A percentile compares a stretch with the other conserved stretches of the same genome.
These are phyloP conservation scores for Darevskia nairensis DNA, from an alignment of 2,797 vertebrate genomes.

Conservation along the genomic window DNA sequence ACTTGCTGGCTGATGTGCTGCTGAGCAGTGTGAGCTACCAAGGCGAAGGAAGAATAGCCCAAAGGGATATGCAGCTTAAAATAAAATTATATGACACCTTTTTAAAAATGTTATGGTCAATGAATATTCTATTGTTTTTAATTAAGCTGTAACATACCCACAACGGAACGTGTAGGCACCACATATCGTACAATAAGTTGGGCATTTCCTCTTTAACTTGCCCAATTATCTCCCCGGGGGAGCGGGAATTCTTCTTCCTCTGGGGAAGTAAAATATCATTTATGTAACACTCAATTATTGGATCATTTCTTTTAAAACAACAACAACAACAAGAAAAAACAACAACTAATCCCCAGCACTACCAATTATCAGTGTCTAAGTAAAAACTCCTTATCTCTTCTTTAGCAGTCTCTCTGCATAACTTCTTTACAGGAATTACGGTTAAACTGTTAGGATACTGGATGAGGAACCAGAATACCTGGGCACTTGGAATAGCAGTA, in stretches of 20 bases:
- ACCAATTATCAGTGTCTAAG: not conserved
- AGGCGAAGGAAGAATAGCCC: conserved; percentile 41
- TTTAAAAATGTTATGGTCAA: conserved; percentile 37
- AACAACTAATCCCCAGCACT: not conserved
- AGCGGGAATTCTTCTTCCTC: not conserved
- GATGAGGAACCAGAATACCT: not conserved
- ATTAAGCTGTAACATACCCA: not conserved
- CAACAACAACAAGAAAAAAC: no score
- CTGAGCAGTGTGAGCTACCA: conserved; percentile 26
- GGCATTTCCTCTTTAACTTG: not conserved
- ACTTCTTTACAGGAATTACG: not conserved
- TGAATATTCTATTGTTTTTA: conserved; percentile 36
- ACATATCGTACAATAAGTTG: not conserved
- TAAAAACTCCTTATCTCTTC: fast-evolving
- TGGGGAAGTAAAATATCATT: not conserved
- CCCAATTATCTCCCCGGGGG: not conserved
- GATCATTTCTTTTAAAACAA: not conserved
- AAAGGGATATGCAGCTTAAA: conserved; percentile 29
- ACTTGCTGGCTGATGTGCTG: conserved; percentile 52
- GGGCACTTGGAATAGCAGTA: not conserved
- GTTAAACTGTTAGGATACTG: not conserved
- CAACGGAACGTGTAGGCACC: not conserved
- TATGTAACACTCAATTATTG: not conserved
- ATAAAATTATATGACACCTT: conserved; percentile 33
- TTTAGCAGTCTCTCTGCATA: not conserved